Percentiles rank a stretch among this genome's conserved stretches.
Conservation (phyloP, 2,797 vertebrate genomes). For the Sarcophilus harrisii region DNA sequence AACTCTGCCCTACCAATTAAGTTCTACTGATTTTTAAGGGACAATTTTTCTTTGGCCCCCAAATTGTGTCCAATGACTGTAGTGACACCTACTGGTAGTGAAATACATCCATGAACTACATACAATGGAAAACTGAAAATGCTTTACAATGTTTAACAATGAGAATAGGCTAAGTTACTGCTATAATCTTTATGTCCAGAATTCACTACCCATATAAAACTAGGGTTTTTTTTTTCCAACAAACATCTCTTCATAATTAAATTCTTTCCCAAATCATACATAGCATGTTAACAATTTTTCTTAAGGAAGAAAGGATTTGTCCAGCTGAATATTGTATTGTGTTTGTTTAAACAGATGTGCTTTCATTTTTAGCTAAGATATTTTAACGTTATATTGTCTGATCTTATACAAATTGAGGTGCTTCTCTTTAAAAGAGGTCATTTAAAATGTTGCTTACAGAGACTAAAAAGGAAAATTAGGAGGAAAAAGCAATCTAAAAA, state of each 20-base stretch:
- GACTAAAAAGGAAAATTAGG: conserved; percentile 30
- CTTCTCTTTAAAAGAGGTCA: conserved; percentile 43
- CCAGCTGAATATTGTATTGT: neutral
- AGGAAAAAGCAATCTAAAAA: neutral
- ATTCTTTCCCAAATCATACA: conserved; percentile 45
- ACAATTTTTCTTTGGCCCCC: conserved; percentile 61
- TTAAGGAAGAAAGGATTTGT: conserved; percentile 21
- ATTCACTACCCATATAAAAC: conserved; percentile 9
- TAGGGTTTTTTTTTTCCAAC: conserved; percentile 36
- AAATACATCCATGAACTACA: conserved; percentile 51
- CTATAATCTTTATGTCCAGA: neutral
- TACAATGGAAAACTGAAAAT: neutral
- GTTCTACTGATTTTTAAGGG: conserved; percentile 68
- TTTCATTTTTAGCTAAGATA: conserved; percentile 57
- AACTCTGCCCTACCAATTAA: conserved; percentile 76
- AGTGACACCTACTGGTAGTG: conserved; percentile 86
- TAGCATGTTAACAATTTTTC: conserved; percentile 46
- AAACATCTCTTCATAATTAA: neutral
- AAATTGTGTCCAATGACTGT: conserved; percentile 79
- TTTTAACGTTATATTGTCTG: conserved; percentile 61
- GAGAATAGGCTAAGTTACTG: neutral
- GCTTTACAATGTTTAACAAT: conserved; percentile 20
- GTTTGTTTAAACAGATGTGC: conserved; percentile 33
- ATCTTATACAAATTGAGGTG: conserved; percentile 50
- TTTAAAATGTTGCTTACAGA: conserved; percentile 1